Evolutionary conservation across 2,113 vertebrate species (phyloP).

Genomic region (Tachycineta bicolor): DNA sequence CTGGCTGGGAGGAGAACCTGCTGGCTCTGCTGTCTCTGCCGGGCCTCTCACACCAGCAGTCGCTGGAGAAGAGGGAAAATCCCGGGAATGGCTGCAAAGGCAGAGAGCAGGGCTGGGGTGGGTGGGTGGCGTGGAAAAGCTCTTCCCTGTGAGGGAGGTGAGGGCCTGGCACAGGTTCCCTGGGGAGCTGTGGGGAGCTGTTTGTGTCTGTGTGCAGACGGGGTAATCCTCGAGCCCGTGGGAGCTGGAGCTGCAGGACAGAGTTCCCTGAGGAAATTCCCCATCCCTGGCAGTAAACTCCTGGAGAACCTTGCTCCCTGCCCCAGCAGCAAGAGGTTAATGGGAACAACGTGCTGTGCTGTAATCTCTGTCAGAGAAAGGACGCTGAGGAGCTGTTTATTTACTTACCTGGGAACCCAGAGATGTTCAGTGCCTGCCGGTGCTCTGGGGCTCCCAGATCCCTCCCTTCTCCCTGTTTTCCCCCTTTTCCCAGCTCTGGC

Average conservation of each 20-base stretch:
- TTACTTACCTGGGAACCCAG: not conserved
- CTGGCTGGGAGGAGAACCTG: not conserved
- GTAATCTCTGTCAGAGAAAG: not conserved
- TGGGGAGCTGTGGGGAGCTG: not conserved
- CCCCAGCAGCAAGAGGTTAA: not conserved
- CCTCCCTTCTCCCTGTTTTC: not conserved
- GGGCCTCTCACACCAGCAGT: not conserved
- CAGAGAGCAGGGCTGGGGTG: not conserved
- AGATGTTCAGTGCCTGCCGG: fast-evolving
- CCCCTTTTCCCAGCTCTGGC: not conserved
- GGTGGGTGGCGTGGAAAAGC: fast-evolving
- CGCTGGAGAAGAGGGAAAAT: not conserved
- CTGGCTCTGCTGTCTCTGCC: not conserved
- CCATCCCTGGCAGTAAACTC: not conserved
- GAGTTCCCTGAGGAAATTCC: constrained; percentile 5
- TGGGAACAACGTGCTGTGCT: not conserved
- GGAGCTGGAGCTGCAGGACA: not conserved
- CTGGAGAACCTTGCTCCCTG: not conserved
- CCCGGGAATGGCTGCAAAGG: not conserved
- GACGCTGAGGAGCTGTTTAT: fast-evolving
- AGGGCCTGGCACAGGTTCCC: not conserved
- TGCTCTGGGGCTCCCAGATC: not conserved
- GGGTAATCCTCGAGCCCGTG: fast-evolving
- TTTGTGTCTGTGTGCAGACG: fast-evolving
- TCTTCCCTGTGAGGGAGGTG: not conserved